Evolutionary conservation across 2,797 vertebrate species (phyloP).

Genomic region (Halcyon badia): DNA sequence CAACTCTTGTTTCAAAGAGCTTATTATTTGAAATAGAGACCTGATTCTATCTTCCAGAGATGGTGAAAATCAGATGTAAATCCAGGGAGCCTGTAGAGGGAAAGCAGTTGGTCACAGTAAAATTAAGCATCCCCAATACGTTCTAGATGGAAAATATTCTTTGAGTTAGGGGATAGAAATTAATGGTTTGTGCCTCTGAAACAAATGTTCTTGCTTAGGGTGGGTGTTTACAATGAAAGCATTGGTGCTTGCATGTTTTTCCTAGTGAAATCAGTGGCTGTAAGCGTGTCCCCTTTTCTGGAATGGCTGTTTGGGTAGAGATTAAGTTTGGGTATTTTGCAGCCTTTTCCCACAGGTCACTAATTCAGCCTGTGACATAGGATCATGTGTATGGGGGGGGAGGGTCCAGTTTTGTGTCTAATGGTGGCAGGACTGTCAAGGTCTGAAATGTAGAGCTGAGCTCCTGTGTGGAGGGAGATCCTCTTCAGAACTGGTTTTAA

Average conservation of each 20-base stretch:
- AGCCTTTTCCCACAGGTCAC: background rate
- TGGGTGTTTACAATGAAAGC: background rate
- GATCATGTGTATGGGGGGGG: fast-evolving
- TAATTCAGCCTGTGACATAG: background rate
- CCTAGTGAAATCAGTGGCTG: background rate
- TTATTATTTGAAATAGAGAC: background rate
- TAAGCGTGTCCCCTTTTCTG: background rate
- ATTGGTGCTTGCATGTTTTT: fast-evolving
- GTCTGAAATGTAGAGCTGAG: background rate
- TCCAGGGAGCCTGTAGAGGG: background rate
- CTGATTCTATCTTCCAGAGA: background rate
- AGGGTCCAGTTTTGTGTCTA: background rate
- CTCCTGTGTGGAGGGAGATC: background rate
- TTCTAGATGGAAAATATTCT: background rate
- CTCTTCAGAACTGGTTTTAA: background rate
- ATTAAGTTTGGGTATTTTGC: background rate
- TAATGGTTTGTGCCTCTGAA: background rate
- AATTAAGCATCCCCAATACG: background rate
- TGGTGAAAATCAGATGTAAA: background rate
- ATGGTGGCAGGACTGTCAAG: background rate
- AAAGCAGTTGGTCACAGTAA: background rate
- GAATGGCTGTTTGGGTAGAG: background rate
- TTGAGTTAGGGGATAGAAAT: background rate
- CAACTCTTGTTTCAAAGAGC: background rate
- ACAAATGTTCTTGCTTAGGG: background rate